Evolutionary conservation across 2,797 vertebrate genomes (phyloP), one percentile per base, ranked within the genome.

Genomic region (Balearica regulorum): DNA sequence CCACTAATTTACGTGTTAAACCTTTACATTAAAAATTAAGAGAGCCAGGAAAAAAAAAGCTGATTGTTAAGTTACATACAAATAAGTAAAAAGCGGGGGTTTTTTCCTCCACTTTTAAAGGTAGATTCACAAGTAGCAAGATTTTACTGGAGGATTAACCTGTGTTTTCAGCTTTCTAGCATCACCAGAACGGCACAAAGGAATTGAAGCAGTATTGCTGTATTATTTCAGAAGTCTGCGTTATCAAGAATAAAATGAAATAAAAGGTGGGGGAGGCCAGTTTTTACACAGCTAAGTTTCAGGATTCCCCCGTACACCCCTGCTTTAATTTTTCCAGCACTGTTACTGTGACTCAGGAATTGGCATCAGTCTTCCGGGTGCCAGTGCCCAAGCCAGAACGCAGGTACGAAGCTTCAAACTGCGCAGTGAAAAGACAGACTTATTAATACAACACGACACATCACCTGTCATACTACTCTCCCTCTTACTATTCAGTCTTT

Each of bases 291-390:
- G 69, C 37, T 80, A 51, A 35, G 31, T 70, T 26, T 21, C 16
- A 81, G 69, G 48, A 9, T 51, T 62, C 18, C 39, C 13, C 60
- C 0, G 0, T 6, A 29, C 1, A 0, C 24, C 16, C 54, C 69
- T 53, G 51, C 15, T n/a, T 68, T 24, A 31, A 10, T 29, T 51
- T 31, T 25, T 22, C 44, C 39, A 24, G 39, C 24, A 5, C 48
- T 25, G 28, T 18, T 11, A 31, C 49, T n/a, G 53, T 22, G 17
- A 65, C 29, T 19, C 9, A 49, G 41, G 10, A 28, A 22, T 13
- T 2, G 0, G 48, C 58, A 35, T 3, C 15, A 13, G 39, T 9
- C 35, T 44, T 21, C 35, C 1, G 4, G 54, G 37, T 10, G 26
- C 41, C 37, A 20, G 37, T 5, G 49, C 31, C 24, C 79, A 24